Percentiles rank a stretch among this genome's conserved stretches.
phyloP scores from a whole-genome alignment of 2,888 invertebrate species.

The Conchocele bisecta region DNA sequence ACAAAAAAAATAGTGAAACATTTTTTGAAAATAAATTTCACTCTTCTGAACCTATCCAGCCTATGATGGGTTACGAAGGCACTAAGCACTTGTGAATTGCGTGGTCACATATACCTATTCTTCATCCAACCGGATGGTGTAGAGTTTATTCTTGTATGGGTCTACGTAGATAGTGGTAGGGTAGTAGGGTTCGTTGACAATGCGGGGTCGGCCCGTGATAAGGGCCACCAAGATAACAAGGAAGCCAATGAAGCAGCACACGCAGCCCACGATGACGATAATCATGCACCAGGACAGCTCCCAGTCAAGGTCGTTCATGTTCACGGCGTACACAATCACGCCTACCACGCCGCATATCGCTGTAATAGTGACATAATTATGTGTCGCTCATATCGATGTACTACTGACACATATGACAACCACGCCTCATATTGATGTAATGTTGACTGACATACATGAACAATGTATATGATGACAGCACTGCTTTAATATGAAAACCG shows the following conservation, averaged over 20 bases:
- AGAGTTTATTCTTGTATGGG: constrained; percentile 65
- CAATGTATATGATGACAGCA: too few species aligned
- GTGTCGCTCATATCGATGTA: too few species aligned
- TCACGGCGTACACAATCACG: constrained; percentile 67
- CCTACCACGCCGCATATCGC: constrained; percentile 67
- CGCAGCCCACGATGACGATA: constrained; percentile 68
- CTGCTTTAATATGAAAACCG: too few species aligned
- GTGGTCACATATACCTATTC: too few species aligned
- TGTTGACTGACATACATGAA: too few species aligned
- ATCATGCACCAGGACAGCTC: constrained; percentile 68
- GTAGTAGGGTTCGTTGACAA: constrained; percentile 45
- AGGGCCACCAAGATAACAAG: constrained; percentile 67
- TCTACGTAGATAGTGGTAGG: constrained; percentile 65
- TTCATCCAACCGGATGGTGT: constrained; percentile 56
- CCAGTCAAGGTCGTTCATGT: constrained; percentile 61
- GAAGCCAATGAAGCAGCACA: constrained; percentile 64
- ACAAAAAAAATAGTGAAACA: too few species aligned
- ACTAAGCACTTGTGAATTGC: too few species aligned
- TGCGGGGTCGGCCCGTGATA: constrained; percentile 64
- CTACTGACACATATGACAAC: too few species aligned
- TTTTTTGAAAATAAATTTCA: too few species aligned
- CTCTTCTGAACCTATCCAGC: too few species aligned
- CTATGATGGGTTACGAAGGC: too few species aligned
- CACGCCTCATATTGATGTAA: too few species aligned
- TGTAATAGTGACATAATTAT: constrained; percentile 57